Base-by-base conservation (phyloP, 2,888 invertebrate species). In the Chrysina gloriosa region DNA sequence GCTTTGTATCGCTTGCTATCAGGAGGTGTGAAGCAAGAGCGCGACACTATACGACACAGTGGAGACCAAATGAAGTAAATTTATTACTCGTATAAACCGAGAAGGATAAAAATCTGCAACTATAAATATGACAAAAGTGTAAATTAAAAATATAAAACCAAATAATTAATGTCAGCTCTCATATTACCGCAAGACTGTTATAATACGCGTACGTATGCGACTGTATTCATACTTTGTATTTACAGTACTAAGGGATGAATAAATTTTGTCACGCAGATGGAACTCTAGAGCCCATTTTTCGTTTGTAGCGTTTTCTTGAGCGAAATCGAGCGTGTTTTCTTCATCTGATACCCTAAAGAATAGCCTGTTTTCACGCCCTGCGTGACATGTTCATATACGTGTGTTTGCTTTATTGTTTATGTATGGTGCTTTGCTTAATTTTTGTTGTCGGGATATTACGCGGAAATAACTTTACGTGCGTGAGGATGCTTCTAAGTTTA, bases 71-170 rank as follows among this genome's bases (percentile, higher is more conserved):
- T 61, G 42, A 68, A 48, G 69, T 69, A 70, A 70, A 70, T 70
- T 70, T 70, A 70, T 66, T 63, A 23, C 56, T 23, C 19, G 31
- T 61, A 61, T 42, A 42, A 42, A 61, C 42, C 42, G 58, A 56
- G 27, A 29, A 47, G 39, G 70, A 69, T 69, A 70, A 69, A 69
- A 64, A 70, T 70, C 68, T 56, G 66, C 66, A 61, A 66, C 69
- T 69, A 69, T 70, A 70, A 70, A 70, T 70, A 70, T 70, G 70
- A 70, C 70, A 70, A 70, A 70, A 70, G 65, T 61, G 54, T 47
- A 64, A 69, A 70, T 70, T 70, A 70, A 69, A 70, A 64, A 68
- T 61, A 65, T 63, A 58, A 68, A 65, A 42, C 47, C 47, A 39
- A 54, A 61, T 70, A 70, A 70, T 68, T 61, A 70, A 70, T 68